Percentiles rank a stretch among this genome's conserved stretches.
Conservation (phyloP, 2,797 vertebrate genomes). For the Danionella dracula region DNA sequence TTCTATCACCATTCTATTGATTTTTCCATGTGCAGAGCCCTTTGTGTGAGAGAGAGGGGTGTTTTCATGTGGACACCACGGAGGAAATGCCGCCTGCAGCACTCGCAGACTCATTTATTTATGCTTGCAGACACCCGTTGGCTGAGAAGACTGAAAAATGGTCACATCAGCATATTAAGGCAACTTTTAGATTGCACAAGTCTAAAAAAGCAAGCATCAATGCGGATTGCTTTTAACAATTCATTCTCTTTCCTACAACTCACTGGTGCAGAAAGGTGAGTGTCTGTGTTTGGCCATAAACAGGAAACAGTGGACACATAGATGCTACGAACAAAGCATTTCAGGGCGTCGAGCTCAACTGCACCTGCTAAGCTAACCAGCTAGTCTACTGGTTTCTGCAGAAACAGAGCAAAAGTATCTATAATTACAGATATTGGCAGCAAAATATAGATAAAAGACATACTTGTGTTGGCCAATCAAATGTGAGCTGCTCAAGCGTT, state of each 20-base stretch:
- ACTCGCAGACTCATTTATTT: constrained; percentile 64
- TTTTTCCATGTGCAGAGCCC: constrained; percentile 68
- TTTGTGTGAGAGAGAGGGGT: constrained; percentile 57
- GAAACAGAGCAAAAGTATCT: too few relatives aligned
- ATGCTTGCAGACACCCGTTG: constrained; percentile 67
- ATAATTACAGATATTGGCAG: too few relatives aligned
- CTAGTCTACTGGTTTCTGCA: too few relatives aligned
- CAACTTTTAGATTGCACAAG: constrained; percentile 33
- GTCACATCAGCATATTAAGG: constrained; percentile 57
- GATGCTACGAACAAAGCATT: too few relatives aligned
- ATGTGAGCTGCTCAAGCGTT: too few relatives aligned
- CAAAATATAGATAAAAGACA: too few relatives aligned
- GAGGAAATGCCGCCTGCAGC: constrained; percentile 61
- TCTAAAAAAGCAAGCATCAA: neutral
- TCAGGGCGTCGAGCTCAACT: too few relatives aligned
- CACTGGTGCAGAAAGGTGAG: neutral
- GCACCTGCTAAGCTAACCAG: too few relatives aligned
- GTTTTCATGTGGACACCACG: constrained; percentile 62
- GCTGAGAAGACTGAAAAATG: constrained; percentile 65
- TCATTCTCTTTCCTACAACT: neutral
- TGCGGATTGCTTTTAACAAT: too few relatives aligned
- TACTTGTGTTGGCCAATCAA: too few relatives aligned
- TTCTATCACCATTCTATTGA: constrained; percentile 76
- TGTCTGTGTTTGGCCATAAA: neutral
- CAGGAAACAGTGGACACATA: too few relatives aligned